Percentiles rank a stretch among this genome's conserved stretches.
Evolutionary conservation across 35 echinoderm and acorn worm species (phyloP).

Genomic region (Eucidaris tribuloides): DNA sequence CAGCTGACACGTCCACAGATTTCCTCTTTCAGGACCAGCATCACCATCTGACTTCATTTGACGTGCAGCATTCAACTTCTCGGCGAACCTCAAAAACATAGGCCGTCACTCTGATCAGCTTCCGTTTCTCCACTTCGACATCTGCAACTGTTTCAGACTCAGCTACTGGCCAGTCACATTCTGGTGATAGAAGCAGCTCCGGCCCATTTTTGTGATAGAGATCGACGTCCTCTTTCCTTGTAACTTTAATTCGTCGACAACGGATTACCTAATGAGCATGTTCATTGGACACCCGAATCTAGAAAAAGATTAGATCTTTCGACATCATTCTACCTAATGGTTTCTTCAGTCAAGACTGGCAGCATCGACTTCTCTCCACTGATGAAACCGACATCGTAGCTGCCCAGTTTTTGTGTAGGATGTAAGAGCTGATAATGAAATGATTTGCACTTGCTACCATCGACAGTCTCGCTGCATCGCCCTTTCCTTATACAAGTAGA

Average conservation of each 20-base stretch:
- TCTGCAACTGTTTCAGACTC: too few relatives aligned
- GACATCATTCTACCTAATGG: not conserved
- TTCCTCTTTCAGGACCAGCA: not conserved
- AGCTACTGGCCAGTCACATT: slow-evolving; percentile 59
- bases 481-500: slow-evolving; percentile 6
- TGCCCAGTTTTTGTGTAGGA: too few relatives aligned
- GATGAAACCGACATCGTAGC: too few relatives aligned
- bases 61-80: slow-evolving; percentile 23
- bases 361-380: not conserved
- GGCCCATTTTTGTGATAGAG: slow-evolving; percentile 42
- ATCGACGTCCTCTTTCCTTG: slow-evolving; percentile 12
- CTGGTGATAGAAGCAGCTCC: slow-evolving; percentile 22
- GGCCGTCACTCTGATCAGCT: slow-evolving; percentile 58
- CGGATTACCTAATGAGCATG: not conserved
- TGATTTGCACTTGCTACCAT: slow-evolving; percentile 10
- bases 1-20: not conserved
- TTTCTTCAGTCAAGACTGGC: not conserved
- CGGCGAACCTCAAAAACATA: slow-evolving; percentile 51
- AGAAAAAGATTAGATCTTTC: not conserved
- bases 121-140: too few relatives aligned
- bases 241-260: slow-evolving; percentile 30
- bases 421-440: not conserved
- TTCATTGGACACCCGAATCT: slow-evolving; percentile 44
- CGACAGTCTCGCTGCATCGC: not conserved
- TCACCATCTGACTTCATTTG: not conserved